Percentiles rank a stretch among this genome's conserved stretches.
Evolutionary conservation across 2,113 vertebrate species (phyloP).

Genomic region (Onychostruthus taczanowskii): DNA sequence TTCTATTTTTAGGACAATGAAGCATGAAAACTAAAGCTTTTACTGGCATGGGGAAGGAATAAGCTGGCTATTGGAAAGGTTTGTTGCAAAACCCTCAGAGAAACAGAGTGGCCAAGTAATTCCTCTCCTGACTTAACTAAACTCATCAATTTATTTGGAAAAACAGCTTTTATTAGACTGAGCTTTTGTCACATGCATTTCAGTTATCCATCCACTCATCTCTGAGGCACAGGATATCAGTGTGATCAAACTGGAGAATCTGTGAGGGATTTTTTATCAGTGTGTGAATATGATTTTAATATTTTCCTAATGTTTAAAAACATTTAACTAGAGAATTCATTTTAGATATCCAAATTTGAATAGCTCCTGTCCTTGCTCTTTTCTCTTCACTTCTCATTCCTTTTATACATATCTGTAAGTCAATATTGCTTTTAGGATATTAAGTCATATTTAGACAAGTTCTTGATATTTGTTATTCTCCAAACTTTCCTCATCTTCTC

Average conservation of each 20-base stretch:
- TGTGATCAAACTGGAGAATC: background rate
- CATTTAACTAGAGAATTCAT: background rate
- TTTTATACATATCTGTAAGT: background rate
- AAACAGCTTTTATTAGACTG: background rate
- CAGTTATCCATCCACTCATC: background rate
- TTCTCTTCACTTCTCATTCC: background rate
- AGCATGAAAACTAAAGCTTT: background rate
- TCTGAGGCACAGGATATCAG: background rate
- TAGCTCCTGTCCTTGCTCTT: background rate
- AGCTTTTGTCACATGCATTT: background rate
- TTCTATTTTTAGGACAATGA: conserved; percentile 47
- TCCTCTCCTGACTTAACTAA: background rate
- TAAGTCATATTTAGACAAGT: background rate
- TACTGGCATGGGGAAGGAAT: background rate
- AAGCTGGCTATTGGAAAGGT: background rate
- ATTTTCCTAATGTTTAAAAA: background rate
- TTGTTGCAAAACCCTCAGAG: background rate
- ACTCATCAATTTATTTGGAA: background rate
- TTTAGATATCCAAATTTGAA: background rate
- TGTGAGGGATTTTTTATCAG: background rate
- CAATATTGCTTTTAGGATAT: background rate
- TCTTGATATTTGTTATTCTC: background rate
- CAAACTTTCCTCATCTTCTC: background rate
- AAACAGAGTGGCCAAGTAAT: background rate
- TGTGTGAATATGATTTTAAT: background rate